A percentile compares a stretch with the other conserved stretches of the same genome.
phyloP scores from a whole-genome alignment of 2,797 vertebrate genomes.

The Sebastes minor region DNA sequence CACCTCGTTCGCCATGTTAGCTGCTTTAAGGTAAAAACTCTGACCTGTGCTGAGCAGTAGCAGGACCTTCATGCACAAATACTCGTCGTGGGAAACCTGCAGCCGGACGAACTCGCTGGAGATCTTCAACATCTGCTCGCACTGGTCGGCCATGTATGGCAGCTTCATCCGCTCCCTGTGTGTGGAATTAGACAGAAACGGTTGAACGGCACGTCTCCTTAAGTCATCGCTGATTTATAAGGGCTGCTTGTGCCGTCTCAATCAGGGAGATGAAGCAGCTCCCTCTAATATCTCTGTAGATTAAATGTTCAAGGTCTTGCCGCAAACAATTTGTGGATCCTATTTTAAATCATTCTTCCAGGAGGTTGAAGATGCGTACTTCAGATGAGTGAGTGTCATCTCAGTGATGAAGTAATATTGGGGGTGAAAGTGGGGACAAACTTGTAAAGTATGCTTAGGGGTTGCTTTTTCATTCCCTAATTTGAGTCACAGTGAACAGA shows the following conservation, averaged over 20 bases:
- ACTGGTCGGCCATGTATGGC: conserved; percentile 95
- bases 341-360: conserved; percentile 13
- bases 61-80: conserved; percentile 98
- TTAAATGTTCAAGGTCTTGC: conserved; percentile 16
- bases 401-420: neutral
- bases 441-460: neutral
- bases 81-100: conserved; percentile 97
- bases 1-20: neutral
- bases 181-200: conserved; percentile 44
- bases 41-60: conserved; percentile 96
- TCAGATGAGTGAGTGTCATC: conserved; percentile 5
- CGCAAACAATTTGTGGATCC: conserved; percentile 4
- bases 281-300: neutral
- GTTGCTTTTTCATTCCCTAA: neutral
- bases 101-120: conserved; percentile 93
- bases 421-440: conserved; percentile 1
- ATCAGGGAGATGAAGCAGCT: conserved; percentile 9
- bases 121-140: conserved; percentile 94
- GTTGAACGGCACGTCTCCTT: neutral
- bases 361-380: conserved; percentile 1
- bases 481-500: neutral
- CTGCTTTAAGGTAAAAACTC: conserved; percentile 23
- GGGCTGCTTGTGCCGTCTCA: neutral
- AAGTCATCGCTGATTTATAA: neutral
- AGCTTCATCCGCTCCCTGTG: conserved; percentile 92